A percentile compares a stretch with the other conserved stretches of the same genome.
These are phyloP conservation scores for Hyposoter didymator DNA, from an alignment of 2,888 invertebrate species.

Conservation along the genomic window DNA sequence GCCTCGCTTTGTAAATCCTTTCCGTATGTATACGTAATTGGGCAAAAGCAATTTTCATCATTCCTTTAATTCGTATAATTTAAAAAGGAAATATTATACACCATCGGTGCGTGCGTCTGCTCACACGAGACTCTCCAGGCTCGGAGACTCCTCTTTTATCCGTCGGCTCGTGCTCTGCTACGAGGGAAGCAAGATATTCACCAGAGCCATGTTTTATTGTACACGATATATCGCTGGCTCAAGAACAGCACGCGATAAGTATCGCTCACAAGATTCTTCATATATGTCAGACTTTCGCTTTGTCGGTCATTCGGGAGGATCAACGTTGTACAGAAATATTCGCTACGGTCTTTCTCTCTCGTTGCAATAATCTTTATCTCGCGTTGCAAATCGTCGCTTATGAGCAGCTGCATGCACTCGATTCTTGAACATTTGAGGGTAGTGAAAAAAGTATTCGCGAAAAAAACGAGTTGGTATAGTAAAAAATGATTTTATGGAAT, in stretches of 20 bases:
- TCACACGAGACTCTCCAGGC: background rate
- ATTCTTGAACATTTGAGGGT: background rate
- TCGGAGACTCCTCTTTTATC: conserved; percentile 24
- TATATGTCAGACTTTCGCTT: conserved; percentile 40
- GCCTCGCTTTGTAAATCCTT: conserved; percentile 1
- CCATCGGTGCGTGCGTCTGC: background rate
- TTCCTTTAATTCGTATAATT: conserved; percentile 77
- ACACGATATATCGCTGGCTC: conserved; percentile 19
- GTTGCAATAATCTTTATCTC: conserved; percentile 50
- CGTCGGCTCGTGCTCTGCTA: conserved; percentile 44
- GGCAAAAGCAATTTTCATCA: conserved; percentile 73
- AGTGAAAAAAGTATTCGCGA: background rate
- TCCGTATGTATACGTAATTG: conserved; percentile 71
- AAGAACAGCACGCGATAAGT: conserved; percentile 36
- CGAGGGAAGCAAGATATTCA: conserved; percentile 21
- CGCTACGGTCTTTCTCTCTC: conserved; percentile 11
- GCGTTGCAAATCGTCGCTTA: conserved; percentile 28
- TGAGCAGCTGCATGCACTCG: conserved; percentile 41
- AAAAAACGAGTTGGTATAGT: background rate
- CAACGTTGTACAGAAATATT: conserved; percentile 28
- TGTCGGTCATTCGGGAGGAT: conserved; percentile 41
- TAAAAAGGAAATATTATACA: conserved; percentile 38
- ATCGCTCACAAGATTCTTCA: conserved; percentile 12
- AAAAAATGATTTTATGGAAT: background rate
- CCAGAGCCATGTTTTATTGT: conserved; percentile 23